These are phyloP conservation scores for Rhopalosiphum nymphaeae DNA, from an alignment of 2,888 invertebrate species.

Conservation along the genomic window DNA sequence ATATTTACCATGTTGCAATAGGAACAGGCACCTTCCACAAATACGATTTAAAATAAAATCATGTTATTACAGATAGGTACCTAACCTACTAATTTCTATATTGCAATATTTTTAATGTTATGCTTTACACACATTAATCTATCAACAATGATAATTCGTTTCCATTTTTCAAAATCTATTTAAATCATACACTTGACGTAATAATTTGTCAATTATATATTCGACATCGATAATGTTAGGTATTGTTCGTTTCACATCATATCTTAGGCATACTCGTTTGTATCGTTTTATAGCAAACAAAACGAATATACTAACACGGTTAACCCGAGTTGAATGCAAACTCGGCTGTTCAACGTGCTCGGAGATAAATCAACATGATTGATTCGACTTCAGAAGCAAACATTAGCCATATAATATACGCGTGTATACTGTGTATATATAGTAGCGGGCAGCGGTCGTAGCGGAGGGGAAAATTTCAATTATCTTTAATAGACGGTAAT, in stretches of 20 bases:
- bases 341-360: slow-evolving; percentile 29
- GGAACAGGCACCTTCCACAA: no score
- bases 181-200: neutral
- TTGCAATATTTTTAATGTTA: neutral
- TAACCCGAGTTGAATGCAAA: slow-evolving; percentile 44
- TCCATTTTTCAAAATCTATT: neutral
- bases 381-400: slow-evolving; percentile 62
- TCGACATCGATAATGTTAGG: neutral
- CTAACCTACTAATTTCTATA: neutral
- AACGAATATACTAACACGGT: slow-evolving; percentile 31
- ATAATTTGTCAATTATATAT: neutral
- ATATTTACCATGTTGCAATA: no score
- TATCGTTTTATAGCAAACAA: slow-evolving; percentile 35
- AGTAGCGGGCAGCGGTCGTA: neutral
- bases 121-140: neutral
- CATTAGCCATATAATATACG: slow-evolving; percentile 44
- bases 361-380: slow-evolving; percentile 63
- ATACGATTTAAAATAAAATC: no score
- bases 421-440: neutral
- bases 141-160: neutral
- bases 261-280: slow-evolving; percentile 6
- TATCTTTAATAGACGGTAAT: slow-evolving; percentile 65
- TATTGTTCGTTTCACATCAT: neutral
- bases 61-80: neutral
- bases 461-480: slow-evolving; percentile 63